Evolutionary conservation across 2,797 vertebrate species (phyloP).

Genomic region (Lacerta viridis): DNA sequence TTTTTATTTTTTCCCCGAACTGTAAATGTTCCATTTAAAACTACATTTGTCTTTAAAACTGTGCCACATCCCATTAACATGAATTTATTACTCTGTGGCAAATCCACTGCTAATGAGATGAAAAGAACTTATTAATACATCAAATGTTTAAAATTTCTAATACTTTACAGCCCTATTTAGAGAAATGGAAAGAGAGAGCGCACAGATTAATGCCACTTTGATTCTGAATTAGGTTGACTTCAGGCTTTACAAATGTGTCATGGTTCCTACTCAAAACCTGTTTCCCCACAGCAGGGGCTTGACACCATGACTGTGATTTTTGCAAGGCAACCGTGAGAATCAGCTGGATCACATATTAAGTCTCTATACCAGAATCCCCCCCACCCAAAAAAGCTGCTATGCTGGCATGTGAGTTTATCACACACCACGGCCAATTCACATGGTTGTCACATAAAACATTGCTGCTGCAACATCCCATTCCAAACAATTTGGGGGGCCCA

Average conservation of each 20-base stretch:
- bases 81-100: conserved; percentile 41
- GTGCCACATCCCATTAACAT: conserved; percentile 29
- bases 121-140: conserved; percentile 49
- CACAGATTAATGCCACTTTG: conserved; percentile 3
- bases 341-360: not conserved
- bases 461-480: not conserved
- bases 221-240: conserved; percentile 9
- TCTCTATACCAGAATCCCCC: too few relatives aligned
- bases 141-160: conserved; percentile 25
- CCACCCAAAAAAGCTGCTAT: too few relatives aligned
- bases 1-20: conserved; percentile 9
- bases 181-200: not conserved
- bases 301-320: not conserved
- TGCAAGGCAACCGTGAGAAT: not conserved
- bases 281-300: not conserved
- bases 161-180: conserved; percentile 27
- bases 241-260: not conserved
- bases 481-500: not conserved
- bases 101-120: conserved; percentile 46
- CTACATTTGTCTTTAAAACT: conserved; percentile 42
- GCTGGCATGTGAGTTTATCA: not conserved
- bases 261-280: not conserved
- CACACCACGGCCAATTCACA: not conserved
- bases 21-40: conserved; percentile 26
- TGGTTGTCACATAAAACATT: too few relatives aligned